These are phyloP conservation scores for Microplitis manilae DNA, from an alignment of 2,888 invertebrate genomes.

Conservation along the genomic window DNA sequence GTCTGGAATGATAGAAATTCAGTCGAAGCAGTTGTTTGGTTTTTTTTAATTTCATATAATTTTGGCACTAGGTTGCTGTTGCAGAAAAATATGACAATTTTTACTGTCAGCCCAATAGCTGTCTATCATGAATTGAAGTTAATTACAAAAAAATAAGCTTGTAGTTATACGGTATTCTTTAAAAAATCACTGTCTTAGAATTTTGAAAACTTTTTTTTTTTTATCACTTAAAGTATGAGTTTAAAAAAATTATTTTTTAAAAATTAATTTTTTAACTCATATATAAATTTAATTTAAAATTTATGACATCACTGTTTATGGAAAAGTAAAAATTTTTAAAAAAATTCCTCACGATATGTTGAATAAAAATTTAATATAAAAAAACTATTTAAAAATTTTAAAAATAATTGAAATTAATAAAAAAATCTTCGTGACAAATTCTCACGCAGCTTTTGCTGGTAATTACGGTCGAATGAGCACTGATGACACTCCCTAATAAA, in stretches of 20 bases:
- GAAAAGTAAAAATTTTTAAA: no score
- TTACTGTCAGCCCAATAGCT: not conserved
- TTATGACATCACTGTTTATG: no score
- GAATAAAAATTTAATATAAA: no score
- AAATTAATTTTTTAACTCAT: no score
- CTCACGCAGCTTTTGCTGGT: constrained; percentile 66
- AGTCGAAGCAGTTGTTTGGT: not conserved
- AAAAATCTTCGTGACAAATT: constrained; percentile 33
- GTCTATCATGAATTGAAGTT: not conserved
- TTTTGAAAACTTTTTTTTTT: not conserved
- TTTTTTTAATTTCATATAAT: not conserved
- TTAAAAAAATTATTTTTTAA: no score
- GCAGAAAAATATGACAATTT: not conserved
- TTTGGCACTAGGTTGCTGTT: not conserved
- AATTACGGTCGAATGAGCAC: constrained; percentile 64
- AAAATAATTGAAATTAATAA: not conserved
- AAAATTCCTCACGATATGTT: no score
- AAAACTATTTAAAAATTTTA: not conserved
- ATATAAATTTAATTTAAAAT: no score
- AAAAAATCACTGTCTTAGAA: not conserved
- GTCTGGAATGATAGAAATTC: not conserved
- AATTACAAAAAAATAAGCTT: not conserved
- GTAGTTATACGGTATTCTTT: not conserved
- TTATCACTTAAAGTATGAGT: not conserved
- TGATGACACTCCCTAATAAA: constrained; percentile 53